A percentile compares a stretch with the other conserved stretches of the same genome.
phyloP scores from a whole-genome alignment of 2,888 invertebrate genomes.

The Agrypnus murinus region DNA sequence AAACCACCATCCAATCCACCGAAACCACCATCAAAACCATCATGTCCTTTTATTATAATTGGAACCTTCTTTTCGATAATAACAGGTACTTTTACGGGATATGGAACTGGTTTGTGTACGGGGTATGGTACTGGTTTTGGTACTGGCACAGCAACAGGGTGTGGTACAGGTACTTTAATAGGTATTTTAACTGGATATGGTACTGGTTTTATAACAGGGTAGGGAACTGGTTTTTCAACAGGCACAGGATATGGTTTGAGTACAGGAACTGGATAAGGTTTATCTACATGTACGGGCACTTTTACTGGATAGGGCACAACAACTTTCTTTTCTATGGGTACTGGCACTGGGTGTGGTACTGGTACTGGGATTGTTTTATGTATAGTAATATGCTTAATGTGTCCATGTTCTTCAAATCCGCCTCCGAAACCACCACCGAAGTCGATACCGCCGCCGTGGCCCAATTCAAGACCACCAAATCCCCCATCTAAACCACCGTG shows the following conservation, averaged over 20 bases:
- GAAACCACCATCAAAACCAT: constrained; percentile 41
- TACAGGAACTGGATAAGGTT: constrained; percentile 70
- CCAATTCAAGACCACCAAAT: constrained; percentile 57
- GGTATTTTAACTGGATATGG: constrained; percentile 68
- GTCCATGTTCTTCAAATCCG: constrained; percentile 44
- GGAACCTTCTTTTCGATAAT: constrained; percentile 74
- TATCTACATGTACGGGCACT: constrained; percentile 71
- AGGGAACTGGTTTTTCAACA: constrained; percentile 73
- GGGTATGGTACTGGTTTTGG: constrained; percentile 67
- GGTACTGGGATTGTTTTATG: constrained; percentile 70
- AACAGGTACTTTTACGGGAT: constrained; percentile 72
- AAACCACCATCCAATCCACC: constrained; percentile 48
- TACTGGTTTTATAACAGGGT: constrained; percentile 73
- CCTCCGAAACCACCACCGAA: constrained; percentile 16
- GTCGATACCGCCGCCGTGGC: constrained; percentile 40
- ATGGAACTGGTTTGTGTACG: constrained; percentile 72
- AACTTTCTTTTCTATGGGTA: constrained; percentile 67
- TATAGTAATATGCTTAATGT: constrained; percentile 66
- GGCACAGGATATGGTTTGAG: constrained; percentile 72
- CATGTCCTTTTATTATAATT: constrained; percentile 62
- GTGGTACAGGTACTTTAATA: constrained; percentile 67
- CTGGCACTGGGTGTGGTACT: constrained; percentile 69
- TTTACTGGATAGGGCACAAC: constrained; percentile 64
- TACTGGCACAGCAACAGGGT: constrained; percentile 65
- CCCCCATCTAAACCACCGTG: constrained; percentile 59